Base-by-base conservation (phyloP, 2,888 invertebrate genomes). In the Lysandra bellargus region DNA sequence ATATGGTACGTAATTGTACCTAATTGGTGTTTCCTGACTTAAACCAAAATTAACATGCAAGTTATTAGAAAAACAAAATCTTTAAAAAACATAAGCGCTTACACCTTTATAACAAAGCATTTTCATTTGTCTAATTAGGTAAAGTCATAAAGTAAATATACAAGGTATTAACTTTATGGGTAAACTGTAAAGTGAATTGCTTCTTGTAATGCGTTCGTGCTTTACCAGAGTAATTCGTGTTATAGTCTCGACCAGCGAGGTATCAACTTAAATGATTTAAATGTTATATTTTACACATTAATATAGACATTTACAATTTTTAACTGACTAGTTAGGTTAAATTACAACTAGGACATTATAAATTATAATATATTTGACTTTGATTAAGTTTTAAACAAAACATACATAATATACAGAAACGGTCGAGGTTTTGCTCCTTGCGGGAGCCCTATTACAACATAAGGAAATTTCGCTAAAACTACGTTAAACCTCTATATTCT, bases 381-480 rank as follows among this genome's bases (percentile, higher is more conserved):
- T 33, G 17, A 57, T 5, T 23, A 17, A 37, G 17, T 17, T 49
- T 49, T 9, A 49, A 49, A 49, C 57, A 12, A 49, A 33, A 14
- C 6, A 57, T 76, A 49, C 7, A 33, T 57, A 57, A 2, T 57
- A 33, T 33, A 76, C 12, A 76, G 33, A 53, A 57, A 14, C 49
- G 53, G 76, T 57, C 57, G 53, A 76, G 53, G 53, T 33, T 14
- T 17, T 76, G 23, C 76, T 75, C 33, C 76, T 33, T 76, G 53
- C 4, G 57, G 17, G 33, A 76, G 17, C 14, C 57, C 6, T 76
- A 49, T 30, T 1, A 75, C 2, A 75, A 44, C 14, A 75, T 75
- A 23, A 23, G 9, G 9, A 49, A 49, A n/a, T 74, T 6, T 74
- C 2, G 4, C 23, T 44, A 75, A 23, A 49, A 9, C 23, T 44